Evolutionary conservation across 2,888 invertebrate genomes (phyloP), one percentile per base, ranked within the genome.

Genomic region (Hydrotaea cyrtoneurina): DNA sequence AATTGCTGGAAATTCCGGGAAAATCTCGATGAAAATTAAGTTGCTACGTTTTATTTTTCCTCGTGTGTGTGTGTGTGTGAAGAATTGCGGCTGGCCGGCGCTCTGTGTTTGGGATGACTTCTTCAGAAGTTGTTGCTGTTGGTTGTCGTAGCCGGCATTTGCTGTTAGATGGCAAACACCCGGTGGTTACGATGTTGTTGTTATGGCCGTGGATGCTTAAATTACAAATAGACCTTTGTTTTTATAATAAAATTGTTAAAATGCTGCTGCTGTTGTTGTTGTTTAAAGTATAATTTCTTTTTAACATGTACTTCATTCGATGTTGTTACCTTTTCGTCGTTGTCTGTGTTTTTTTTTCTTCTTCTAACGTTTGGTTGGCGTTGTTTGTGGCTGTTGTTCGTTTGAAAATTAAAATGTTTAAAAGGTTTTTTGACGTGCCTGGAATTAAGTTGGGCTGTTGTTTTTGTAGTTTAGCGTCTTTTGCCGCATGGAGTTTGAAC

Each of bases 161-260:
- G 36, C 19, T 2, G 59, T 59, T 26, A 26, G 59, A 59, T 26
- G 59, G 26, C 31, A 62, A n/a, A 62, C n/a, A 62, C 62, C 62
- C 62, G 15, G 43, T 23, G 21, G 66, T 36, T 13, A 31, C 0
- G n/a, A 62, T 31, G 31, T 62, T 59, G 62, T 36, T 59, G 59
- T 19, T 59, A 7, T 31, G 19, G 21, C 39, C 59, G 39, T 1
- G 15, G 26, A 59, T 13, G 23, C 23, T 43, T 43, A 39, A 46
- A 23, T 46, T 69, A 69, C 69, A 69, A 69, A 69, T 69, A 69
- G 46, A 69, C 69, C 53, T 75, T 75, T 59, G 26, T 43, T 43
- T 43, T 59, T 46, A 43, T n/a, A 75, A 5, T 19, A 36, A 59
- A 75, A 46, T 76, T 26, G 23, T 75, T 62, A 21, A 46, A 53